Evolutionary conservation across 2,888 invertebrate genomes (phyloP).

Genomic region (Phengaris arion): DNA sequence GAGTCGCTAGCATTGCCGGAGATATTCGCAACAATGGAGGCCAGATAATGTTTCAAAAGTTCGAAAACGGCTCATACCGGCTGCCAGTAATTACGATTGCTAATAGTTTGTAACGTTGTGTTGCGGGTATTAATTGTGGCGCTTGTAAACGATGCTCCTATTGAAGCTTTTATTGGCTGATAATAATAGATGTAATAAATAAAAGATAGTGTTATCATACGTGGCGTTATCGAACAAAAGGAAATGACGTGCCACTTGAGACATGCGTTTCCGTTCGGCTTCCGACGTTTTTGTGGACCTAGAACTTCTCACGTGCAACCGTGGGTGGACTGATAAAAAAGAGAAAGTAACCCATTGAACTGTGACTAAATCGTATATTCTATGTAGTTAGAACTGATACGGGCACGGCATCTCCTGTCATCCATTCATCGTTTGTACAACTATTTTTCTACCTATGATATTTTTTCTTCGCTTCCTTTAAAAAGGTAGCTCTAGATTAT

Average conservation of each 20-base stretch:
- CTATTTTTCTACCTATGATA: background rate
- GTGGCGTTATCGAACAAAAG: conserved; percentile 61
- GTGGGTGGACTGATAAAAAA: conserved; percentile 54
- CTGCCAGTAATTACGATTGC: conserved; percentile 65
- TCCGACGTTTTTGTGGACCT: conserved; percentile 56
- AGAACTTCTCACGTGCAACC: conserved; percentile 61
- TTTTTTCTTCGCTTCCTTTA: background rate
- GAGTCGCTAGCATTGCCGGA: conserved; percentile 78
- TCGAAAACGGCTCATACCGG: conserved; percentile 72
- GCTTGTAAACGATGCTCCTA: conserved; percentile 32
- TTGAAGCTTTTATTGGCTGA: conserved; percentile 6
- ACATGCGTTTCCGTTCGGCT: conserved; percentile 70
- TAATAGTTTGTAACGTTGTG: conserved; percentile 47
- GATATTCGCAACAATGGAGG: conserved; percentile 80
- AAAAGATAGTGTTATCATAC: conserved; percentile 56
- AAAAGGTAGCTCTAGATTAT: background rate
- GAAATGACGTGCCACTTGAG: conserved; percentile 69
- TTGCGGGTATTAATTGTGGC: conserved; percentile 40
- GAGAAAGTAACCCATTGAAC: conserved; percentile 60
- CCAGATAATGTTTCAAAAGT: conserved; percentile 79
- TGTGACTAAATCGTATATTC: conserved; percentile 30
- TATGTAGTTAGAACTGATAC: conserved; percentile 15
- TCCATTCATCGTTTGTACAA: conserved; percentile 1
- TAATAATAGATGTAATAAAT: conserved; percentile 65
- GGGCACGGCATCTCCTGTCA: background rate